These are phyloP conservation scores for Nyctibius bracteatus DNA, from an alignment of 2,113 vertebrate species.

Conservation along the genomic window DNA sequence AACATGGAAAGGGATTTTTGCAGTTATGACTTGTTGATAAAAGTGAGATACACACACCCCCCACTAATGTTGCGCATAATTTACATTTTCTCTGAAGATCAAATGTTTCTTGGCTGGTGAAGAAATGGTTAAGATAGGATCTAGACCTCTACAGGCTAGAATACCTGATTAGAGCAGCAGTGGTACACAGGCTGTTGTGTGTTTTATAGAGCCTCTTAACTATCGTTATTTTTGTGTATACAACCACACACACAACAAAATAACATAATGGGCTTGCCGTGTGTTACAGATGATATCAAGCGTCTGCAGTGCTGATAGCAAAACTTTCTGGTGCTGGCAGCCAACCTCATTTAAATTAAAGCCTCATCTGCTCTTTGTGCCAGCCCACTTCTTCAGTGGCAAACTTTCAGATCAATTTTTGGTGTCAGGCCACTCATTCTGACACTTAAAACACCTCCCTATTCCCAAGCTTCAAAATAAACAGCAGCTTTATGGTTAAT, in stretches of 20 bases:
- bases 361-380: neutral
- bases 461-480: neutral
- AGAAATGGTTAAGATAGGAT: slow-evolving; percentile 14
- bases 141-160: neutral
- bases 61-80: neutral
- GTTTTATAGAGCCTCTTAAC: neutral
- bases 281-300: slow-evolving; percentile 47
- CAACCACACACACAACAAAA: slow-evolving; percentile 34
- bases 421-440: neutral
- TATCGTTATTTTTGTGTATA: slow-evolving; percentile 26
- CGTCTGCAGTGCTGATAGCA: slow-evolving; percentile 36
- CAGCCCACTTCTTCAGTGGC: neutral
- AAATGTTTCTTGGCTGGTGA: neutral
- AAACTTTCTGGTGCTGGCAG: slow-evolving; percentile 35
- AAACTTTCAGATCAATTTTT: neutral
- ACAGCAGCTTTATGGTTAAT: neutral
- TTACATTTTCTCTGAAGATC: neutral
- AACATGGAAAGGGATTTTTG: neutral
- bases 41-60: neutral
- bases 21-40: neutral
- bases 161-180: neutral
- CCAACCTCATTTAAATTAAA: slow-evolving; percentile 17
- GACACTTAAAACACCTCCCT: neutral
- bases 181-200: neutral
- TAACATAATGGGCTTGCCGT: slow-evolving; percentile 12